phyloP scores from a whole-genome alignment of 1,140 invertebrate species.

The Platyura marginata region DNA sequence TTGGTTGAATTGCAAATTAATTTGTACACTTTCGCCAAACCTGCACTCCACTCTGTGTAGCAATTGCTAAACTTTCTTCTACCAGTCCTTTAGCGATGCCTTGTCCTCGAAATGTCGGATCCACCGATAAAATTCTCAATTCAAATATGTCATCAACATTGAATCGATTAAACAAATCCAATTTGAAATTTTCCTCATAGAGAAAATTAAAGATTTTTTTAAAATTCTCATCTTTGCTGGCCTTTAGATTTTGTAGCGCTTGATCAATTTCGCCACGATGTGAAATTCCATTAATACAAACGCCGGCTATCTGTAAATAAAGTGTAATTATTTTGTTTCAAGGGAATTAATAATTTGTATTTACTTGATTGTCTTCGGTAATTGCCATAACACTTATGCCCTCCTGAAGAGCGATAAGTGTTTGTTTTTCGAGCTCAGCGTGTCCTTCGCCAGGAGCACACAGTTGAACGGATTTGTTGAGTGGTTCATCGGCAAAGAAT shows the following conservation, averaged over 20 bases:
- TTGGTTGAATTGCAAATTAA: not conserved
- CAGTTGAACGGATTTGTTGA: conserved; percentile 53
- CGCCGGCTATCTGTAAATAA: conserved; percentile 36
- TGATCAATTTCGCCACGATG: conserved; percentile 35
- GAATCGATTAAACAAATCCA: conserved; percentile 41
- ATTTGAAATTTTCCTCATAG: conserved; percentile 36
- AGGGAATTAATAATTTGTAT: conserved; percentile 5
- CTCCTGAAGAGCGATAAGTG: conserved; percentile 44
- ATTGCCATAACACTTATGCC: conserved; percentile 51
- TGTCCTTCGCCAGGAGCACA: conserved; percentile 45
- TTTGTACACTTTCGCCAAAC: conserved; percentile 23
- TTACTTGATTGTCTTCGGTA: conserved; percentile 35
- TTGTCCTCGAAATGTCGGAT: conserved; percentile 41
- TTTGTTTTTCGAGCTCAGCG: conserved; percentile 50
- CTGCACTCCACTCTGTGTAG: conserved; percentile 44
- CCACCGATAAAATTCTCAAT: conserved; percentile 58
- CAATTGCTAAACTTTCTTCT: conserved; percentile 39
- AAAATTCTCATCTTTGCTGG: conserved; percentile 37
- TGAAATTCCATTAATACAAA: conserved; percentile 41
- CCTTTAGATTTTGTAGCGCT: conserved; percentile 33
- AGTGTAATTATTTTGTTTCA: not conserved
- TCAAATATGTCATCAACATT: conserved; percentile 56
- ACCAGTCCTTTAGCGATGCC: conserved; percentile 54
- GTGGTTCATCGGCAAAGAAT: conserved; percentile 63
- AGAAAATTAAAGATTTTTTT: conserved; percentile 44